A percentile compares a stretch with the other conserved stretches of the same genome.
Conservation (phyloP, 2,113 vertebrate genomes). For the Pheucticus melanocephalus region DNA sequence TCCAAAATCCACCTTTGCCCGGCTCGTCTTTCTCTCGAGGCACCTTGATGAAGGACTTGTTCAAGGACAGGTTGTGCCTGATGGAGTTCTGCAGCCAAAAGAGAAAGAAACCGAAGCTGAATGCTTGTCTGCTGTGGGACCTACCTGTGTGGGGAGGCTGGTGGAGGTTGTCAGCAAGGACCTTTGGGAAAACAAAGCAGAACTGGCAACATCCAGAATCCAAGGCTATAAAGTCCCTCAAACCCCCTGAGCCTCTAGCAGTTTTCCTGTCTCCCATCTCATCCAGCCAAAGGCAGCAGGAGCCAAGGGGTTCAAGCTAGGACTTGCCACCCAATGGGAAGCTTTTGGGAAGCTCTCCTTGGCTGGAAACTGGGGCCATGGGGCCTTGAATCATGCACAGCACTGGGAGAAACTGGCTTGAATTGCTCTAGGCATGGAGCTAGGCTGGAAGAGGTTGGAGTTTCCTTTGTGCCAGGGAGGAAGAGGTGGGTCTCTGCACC, state of each 20-base stretch:
- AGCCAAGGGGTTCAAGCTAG: background rate
- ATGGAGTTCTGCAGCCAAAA: conserved; percentile 87
- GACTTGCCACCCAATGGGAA: background rate
- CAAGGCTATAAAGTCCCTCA: background rate
- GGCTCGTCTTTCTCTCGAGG: conserved; percentile 94
- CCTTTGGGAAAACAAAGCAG: background rate
- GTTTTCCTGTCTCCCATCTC: background rate
- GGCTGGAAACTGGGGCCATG: background rate
- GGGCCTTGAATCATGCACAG: background rate
- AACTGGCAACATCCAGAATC: background rate
- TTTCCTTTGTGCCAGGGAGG: background rate
- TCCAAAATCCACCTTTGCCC: conserved; percentile 95
- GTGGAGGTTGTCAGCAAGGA: background rate
- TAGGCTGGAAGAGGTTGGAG: background rate
- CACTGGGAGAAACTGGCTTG: background rate
- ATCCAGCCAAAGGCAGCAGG: background rate
- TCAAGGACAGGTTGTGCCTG: conserved; percentile 94
- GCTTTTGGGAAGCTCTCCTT: background rate
- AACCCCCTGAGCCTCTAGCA: background rate
- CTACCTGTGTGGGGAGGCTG: background rate
- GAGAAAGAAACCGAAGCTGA: conserved; percentile 19
- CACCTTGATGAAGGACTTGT: conserved; percentile 98
- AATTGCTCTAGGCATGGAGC: background rate
- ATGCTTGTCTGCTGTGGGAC: fast-evolving
- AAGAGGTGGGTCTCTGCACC: background rate